Conservation (phyloP, 1,140 invertebrate species). For the Drosophila kepulauana region DNA sequence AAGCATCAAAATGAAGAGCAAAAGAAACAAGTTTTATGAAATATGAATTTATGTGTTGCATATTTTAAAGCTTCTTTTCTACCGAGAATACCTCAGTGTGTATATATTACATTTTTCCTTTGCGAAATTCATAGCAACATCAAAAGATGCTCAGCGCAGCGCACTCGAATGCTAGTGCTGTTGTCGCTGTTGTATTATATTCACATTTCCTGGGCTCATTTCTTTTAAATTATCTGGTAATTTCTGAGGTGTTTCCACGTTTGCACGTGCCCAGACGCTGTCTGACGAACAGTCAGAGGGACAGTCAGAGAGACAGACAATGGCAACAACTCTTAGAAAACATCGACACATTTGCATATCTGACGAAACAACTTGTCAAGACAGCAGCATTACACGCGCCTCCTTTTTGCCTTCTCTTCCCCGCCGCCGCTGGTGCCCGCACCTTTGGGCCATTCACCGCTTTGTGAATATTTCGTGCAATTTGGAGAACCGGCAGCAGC, state of each 20-base stretch:
- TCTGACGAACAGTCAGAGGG: constrained; percentile 1
- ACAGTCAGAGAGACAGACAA: constrained; percentile 26
- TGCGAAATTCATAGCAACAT: constrained; percentile 18
- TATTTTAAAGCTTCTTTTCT: constrained; percentile 12
- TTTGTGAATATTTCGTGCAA: constrained; percentile 68
- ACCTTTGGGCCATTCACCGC: constrained; percentile 33
- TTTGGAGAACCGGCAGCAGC: constrained; percentile 63
- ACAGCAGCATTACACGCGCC: constrained; percentile 48
- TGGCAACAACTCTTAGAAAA: constrained; percentile 57
- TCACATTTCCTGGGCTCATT: constrained; percentile 58
- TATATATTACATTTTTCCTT: not conserved
- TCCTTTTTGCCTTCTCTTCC: not conserved
- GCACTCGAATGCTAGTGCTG: constrained; percentile 13
- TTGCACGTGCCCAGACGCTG: constrained; percentile 63
- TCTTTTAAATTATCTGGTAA: constrained; percentile 56
- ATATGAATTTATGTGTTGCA: constrained; percentile 14
- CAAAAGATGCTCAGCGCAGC: constrained; percentile 4
- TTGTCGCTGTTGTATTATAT: constrained; percentile 38
- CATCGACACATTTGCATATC: constrained; percentile 67
- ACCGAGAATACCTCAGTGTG: constrained; percentile 1
- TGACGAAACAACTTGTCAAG: constrained; percentile 76
- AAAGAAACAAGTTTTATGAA: constrained; percentile 2
- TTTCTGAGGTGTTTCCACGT: constrained; percentile 39
- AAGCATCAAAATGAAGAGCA: not conserved
- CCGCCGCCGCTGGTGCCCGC: not conserved